Evolutionary conservation across 1,140 invertebrate species (phyloP), one percentile per base, ranked within the genome.

Genomic region (Steinernema feltiae): DNA sequence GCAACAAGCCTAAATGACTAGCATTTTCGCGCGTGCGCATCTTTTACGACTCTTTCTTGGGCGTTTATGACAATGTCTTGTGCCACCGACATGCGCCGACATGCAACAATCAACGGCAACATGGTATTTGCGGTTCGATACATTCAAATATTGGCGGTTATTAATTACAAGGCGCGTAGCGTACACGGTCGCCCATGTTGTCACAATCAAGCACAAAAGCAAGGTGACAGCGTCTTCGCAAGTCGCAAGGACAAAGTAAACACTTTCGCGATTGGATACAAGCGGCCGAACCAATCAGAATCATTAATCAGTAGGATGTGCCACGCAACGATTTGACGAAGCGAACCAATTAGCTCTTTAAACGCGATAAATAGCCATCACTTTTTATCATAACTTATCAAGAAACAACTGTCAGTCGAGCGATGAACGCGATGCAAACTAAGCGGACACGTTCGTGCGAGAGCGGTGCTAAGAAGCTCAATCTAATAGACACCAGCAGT

Each of bases 271-370:
- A 15, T 27, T 27, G 7, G 24, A 27, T 27, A 18, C 7, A 7
- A 18, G 53, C 15, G 53, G 24, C 12, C 15, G 24, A 63, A 21
- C 24, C 24, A 17, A 63, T 63, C 15, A 7, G 15, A 3, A 27
- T 46, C 53, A 21, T 27, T 63, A 63, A 63, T 63, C 53, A 63
- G 53, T 21, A 27, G 24, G 53, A 27, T 63, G 53, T 63, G 53
- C 53, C 53, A 63, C 53, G 53, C 53, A 63, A 27, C 53, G 53
- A 63, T 63, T 63, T 63, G 53, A 63, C 53, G 53, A 27, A 63
- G 53, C 15, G 53, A 27, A 15, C 53, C 53, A 63, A 63, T 63
- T 63, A 63, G 53, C 24, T 63, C 53, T 63, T 27, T 27, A 63
- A 63, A 17, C 7, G 53, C 7, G 53, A 27, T 15, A 63, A 27